Conservation (phyloP, 2,113 vertebrate genomes). For the Cynoglossus semilaevis region DNA sequence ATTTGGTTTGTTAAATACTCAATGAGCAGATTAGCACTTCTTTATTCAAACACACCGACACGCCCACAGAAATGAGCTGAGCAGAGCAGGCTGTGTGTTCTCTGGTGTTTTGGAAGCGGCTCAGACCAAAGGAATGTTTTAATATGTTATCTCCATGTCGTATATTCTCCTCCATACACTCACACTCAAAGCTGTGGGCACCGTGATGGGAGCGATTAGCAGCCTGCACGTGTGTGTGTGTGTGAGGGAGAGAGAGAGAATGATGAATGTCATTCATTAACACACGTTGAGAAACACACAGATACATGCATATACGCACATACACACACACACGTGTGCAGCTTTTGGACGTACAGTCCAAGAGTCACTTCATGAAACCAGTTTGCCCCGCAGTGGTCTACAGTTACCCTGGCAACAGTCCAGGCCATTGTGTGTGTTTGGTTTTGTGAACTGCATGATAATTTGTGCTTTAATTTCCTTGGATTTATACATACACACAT, state of each 20-base stretch:
- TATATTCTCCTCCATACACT: conserved; percentile 40
- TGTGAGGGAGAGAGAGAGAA: conserved; percentile 27
- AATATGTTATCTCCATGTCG: conserved; percentile 61
- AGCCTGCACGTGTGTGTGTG: conserved; percentile 6
- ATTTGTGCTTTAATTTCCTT: conserved; percentile 69
- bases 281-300: conserved; percentile 21
- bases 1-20: conserved; percentile 74
- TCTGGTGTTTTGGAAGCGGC: conserved; percentile 37
- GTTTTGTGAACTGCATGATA: conserved; percentile 77
- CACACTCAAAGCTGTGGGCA: conserved; percentile 23
- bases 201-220: conserved; percentile 56
- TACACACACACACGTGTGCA: conserved; percentile 35
- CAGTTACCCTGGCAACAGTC: conserved; percentile 92
- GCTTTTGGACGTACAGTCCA: conserved; percentile 61
- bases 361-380: conserved; percentile 89
- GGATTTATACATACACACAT: conserved; percentile 84
- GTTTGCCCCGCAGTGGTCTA: conserved; percentile 87
- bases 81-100: conserved; percentile 20
- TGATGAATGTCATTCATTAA: conserved; percentile 77
- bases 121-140: conserved; percentile 61
- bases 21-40: conserved; percentile 73
- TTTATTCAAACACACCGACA: conserved; percentile 45
- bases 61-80: background rate
- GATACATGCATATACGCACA: conserved; percentile 28
- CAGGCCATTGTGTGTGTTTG: conserved; percentile 67